These are phyloP conservation scores for Macroglossus sobrinus DNA, from an alignment of 2,113 vertebrate genomes.

Conservation along the genomic window DNA sequence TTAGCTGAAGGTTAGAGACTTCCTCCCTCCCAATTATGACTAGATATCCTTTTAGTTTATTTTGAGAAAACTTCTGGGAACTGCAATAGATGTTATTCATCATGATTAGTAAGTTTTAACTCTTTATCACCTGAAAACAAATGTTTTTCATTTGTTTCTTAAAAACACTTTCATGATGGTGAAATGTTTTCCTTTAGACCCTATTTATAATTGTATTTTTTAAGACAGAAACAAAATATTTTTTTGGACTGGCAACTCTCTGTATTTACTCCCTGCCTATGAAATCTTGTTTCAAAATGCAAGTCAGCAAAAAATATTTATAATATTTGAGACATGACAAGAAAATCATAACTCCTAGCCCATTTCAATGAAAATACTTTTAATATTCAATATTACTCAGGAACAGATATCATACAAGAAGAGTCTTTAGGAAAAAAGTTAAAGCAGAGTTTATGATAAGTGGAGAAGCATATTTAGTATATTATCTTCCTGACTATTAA, in stretches of 20 bases:
- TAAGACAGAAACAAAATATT: background rate
- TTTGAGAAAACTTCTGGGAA: slow-evolving; percentile 40
- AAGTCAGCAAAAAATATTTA: background rate
- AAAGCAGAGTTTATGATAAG: background rate
- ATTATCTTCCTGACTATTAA: background rate
- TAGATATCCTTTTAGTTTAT: background rate
- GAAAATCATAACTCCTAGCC: background rate
- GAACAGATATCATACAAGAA: background rate
- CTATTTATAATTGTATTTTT: slow-evolving; percentile 5
- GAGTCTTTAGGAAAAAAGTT: slow-evolving; percentile 9
- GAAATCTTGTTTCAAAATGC: slow-evolving; percentile 32
- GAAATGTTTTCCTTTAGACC: slow-evolving; percentile 39
- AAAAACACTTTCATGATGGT: slow-evolving; percentile 14
- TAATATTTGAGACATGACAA: background rate
- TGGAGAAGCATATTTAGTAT: background rate
- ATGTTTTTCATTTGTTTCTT: slow-evolving; percentile 34
- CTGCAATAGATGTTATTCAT: background rate
- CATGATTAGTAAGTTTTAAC: slow-evolving; percentile 12
- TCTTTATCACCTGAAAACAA: background rate
- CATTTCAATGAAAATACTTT: slow-evolving; percentile 26
- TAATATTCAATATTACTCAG: slow-evolving; percentile 15
- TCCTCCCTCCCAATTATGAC: background rate
- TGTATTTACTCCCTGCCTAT: background rate
- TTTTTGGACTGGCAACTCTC: background rate
- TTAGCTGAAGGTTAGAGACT: background rate